These are phyloP conservation scores for Scrobipalpa atriplicella DNA, from an alignment of 2,888 invertebrate species.

Conservation along the genomic window DNA sequence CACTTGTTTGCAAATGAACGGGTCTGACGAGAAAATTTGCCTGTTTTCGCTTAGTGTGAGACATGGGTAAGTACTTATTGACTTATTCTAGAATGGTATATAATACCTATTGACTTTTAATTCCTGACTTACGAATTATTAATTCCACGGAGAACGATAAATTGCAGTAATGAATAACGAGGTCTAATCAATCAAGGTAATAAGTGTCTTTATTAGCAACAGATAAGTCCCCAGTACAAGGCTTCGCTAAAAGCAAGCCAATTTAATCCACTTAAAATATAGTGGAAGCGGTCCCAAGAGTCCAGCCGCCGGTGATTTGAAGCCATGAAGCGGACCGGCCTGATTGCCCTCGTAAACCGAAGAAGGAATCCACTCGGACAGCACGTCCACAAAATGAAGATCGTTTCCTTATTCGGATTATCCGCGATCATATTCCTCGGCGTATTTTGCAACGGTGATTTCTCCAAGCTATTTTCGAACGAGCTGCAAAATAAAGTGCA, in stretches of 20 bases:
- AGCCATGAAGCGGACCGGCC: constrained; percentile 49
- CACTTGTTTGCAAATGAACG: background rate
- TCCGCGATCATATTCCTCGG: constrained; percentile 46
- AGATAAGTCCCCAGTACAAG: constrained; percentile 57
- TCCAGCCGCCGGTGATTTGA: constrained; percentile 50
- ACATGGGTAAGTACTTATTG: too few species aligned
- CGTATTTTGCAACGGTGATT: constrained; percentile 50
- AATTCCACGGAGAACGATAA: constrained; percentile 11
- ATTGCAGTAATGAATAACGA: constrained; percentile 39
- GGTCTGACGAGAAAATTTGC: background rate
- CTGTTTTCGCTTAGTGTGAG: too few species aligned
- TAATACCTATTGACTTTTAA: background rate
- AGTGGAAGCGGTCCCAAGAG: constrained; percentile 63
- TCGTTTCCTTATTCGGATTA: constrained; percentile 46
- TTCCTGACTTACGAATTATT: background rate
- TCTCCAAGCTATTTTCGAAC: constrained; percentile 25
- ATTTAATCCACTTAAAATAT: constrained; percentile 76
- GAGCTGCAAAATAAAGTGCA: constrained; percentile 13
- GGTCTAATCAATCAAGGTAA: constrained; percentile 61
- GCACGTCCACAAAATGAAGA: constrained; percentile 65
- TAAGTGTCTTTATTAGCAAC: constrained; percentile 61
- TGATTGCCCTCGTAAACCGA: constrained; percentile 54
- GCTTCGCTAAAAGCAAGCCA: constrained; percentile 66
- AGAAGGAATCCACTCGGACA: constrained; percentile 51
- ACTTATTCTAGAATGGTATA: too few species aligned